phyloP scores from a whole-genome alignment of 2,888 invertebrate species.

The Acanthoscelides obtectus region DNA sequence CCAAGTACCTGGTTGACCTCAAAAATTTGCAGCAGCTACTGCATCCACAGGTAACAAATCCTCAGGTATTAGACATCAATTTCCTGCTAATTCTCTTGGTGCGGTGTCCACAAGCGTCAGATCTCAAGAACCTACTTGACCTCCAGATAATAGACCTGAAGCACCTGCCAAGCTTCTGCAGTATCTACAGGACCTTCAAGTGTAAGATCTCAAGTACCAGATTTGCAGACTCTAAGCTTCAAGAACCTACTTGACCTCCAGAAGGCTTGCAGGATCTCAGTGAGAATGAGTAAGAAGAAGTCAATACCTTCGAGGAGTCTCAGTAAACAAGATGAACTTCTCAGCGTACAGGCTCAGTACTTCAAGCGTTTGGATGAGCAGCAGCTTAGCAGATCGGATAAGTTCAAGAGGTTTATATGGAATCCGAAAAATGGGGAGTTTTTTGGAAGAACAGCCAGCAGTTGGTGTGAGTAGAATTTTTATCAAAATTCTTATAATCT shows the following conservation, averaged over 20 bases:
- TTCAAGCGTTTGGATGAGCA: slow-evolving; percentile 57
- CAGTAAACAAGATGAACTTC: slow-evolving; percentile 44
- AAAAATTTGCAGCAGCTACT: no score
- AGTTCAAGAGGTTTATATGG: slow-evolving; percentile 66
- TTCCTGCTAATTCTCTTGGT: no score
- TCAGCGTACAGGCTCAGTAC: slow-evolving; percentile 50
- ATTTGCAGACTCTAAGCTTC: no score
- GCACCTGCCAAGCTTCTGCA: background rate
- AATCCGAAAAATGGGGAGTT: slow-evolving; percentile 69
- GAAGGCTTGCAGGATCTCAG: no score
- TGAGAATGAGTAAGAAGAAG: slow-evolving; percentile 7
- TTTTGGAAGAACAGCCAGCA: slow-evolving; percentile 71
- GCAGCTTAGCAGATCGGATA: slow-evolving; percentile 54
- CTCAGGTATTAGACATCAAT: no score
- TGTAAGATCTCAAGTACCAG: no score
- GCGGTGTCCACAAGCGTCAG: no score
- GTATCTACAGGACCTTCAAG: no score
- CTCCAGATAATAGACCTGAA: background rate
- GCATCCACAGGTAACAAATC: no score
- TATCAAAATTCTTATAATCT: background rate
- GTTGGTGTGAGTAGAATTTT: slow-evolving; percentile 72
- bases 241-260: no score
- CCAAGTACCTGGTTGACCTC: no score
- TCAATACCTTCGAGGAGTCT: slow-evolving; percentile 29
- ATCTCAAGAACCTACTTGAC: no score